Conservation (phyloP, 2,797 vertebrate genomes). For the Enteromius fasciolatus region DNA sequence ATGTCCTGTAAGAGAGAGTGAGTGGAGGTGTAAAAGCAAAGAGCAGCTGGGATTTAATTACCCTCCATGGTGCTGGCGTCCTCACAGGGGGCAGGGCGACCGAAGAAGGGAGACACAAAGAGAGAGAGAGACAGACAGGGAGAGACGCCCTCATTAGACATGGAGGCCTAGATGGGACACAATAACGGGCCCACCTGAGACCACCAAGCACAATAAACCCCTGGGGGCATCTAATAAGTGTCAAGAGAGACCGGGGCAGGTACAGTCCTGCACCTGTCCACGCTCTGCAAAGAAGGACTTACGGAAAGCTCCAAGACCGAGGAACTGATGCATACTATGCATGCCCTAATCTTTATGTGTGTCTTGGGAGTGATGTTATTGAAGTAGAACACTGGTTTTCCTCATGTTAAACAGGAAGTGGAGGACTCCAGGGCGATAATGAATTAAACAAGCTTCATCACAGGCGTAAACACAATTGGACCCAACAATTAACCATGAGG, state of each 20-base stretch:
- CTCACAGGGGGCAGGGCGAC: constrained; percentile 52
- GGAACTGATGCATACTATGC: neutral
- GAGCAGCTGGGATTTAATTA: constrained; percentile 78
- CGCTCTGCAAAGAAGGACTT: constrained; percentile 25
- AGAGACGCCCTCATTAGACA: constrained; percentile 40
- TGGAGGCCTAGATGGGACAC: constrained; percentile 21
- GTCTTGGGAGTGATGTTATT: constrained; percentile 1
- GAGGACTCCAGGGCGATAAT: constrained; percentile 34
- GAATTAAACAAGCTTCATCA: constrained; percentile 41
- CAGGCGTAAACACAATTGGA: constrained; percentile 38
- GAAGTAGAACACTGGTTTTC: constrained; percentile 11
- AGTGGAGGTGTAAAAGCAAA: constrained; percentile 69
- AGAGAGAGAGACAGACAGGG: constrained; percentile 50
- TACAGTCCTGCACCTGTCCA: constrained; percentile 47
- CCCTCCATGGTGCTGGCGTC: constrained; percentile 60
- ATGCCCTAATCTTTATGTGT: constrained; percentile 33
- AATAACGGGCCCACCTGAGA: constrained; percentile 48
- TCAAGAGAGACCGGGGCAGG: constrained; percentile 54
- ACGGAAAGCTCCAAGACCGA: neutral
- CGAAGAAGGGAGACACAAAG: constrained; percentile 23
- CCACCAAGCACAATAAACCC: constrained; percentile 56
- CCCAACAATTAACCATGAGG: constrained; percentile 27
- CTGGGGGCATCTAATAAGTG: constrained; percentile 51
- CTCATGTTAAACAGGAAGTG: constrained; percentile 16
- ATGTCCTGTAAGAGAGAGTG: neutral